Conservation (phyloP, 2,888 invertebrate genomes). For the Dicycla oo region DNA sequence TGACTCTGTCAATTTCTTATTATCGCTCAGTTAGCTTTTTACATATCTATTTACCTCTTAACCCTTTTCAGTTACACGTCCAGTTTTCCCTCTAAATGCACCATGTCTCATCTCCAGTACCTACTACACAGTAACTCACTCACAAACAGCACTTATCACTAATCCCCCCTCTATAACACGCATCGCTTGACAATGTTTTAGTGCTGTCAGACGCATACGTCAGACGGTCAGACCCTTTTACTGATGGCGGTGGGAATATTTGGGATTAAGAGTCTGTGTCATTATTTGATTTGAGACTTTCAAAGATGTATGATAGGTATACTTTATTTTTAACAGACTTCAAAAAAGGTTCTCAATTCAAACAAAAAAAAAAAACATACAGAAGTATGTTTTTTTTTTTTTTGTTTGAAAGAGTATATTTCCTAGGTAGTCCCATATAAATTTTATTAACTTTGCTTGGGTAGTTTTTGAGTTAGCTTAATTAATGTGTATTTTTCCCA, state of each 20-base stretch:
- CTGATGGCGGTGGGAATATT: conserved; percentile 6
- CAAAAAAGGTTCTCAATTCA: too few relatives aligned
- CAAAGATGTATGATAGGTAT: too few relatives aligned
- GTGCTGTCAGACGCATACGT: conserved; percentile 70
- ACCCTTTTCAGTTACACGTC: not conserved
- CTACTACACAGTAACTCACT: conserved; percentile 10
- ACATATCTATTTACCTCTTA: not conserved
- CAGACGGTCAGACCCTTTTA: conserved; percentile 25
- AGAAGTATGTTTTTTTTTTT: too few relatives aligned
- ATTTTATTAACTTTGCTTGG: too few relatives aligned
- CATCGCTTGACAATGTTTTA: conserved; percentile 69
- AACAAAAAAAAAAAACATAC: too few relatives aligned
- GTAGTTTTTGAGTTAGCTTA: too few relatives aligned
- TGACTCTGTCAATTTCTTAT: too few relatives aligned
- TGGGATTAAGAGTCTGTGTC: conserved; percentile 10
- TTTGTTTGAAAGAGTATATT: too few relatives aligned
- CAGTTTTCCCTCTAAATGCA: not conserved
- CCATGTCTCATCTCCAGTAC: conserved; percentile 7
- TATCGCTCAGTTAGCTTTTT: not conserved
- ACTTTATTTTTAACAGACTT: too few relatives aligned
- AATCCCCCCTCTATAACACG: conserved; percentile 61
- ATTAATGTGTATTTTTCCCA: too few relatives aligned
- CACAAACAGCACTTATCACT: conserved; percentile 53
- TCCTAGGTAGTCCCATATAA: too few relatives aligned
- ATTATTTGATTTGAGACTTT: not conserved